Percentiles rank a stretch among this genome's conserved stretches.
Conservation (phyloP, 2,888 invertebrate species). For the Caenorhabditis auriculariae region DNA sequence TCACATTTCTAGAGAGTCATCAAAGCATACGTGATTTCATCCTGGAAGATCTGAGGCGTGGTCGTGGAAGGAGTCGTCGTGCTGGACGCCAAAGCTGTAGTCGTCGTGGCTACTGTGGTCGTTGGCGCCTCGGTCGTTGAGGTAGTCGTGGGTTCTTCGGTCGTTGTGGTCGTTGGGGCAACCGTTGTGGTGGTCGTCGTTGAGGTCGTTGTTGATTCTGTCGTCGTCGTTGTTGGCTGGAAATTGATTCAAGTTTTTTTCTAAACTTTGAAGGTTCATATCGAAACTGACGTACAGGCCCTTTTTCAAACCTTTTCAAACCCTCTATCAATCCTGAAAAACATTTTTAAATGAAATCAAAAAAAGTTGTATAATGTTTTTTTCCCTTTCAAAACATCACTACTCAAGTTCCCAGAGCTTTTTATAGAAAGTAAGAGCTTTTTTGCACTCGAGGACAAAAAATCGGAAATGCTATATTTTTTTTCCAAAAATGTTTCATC, state of each 20-base stretch:
- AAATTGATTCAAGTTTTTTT: neutral
- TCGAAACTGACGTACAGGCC: too few species aligned
- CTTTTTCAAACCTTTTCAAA: too few species aligned
- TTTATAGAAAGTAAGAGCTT: too few species aligned
- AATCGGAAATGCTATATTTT: too few species aligned
- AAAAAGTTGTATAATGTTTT: too few species aligned
- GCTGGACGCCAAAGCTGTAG: neutral
- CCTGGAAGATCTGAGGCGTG: neutral
- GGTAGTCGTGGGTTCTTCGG: constrained; percentile 12
- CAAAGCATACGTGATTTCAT: neutral
- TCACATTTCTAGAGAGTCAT: neutral
- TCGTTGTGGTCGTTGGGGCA: constrained; percentile 2
- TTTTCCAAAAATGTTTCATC: too few species aligned
- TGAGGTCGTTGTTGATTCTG: constrained; percentile 4
- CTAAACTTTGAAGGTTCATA: too few species aligned
- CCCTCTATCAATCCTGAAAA: too few species aligned
- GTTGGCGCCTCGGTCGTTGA: constrained; percentile 11
- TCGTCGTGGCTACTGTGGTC: constrained; percentile 1
- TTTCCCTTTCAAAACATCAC: too few species aligned
- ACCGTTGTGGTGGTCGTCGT: constrained; percentile 17
- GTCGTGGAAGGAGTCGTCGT: constrained; percentile 4
- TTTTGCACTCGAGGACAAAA: too few species aligned
- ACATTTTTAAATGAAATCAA: too few species aligned
- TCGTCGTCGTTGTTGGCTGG: constrained; percentile 8
- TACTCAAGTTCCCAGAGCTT: too few species aligned